Conservation (phyloP, 2,797 vertebrate species). For the Oryzias sinensis region DNA sequence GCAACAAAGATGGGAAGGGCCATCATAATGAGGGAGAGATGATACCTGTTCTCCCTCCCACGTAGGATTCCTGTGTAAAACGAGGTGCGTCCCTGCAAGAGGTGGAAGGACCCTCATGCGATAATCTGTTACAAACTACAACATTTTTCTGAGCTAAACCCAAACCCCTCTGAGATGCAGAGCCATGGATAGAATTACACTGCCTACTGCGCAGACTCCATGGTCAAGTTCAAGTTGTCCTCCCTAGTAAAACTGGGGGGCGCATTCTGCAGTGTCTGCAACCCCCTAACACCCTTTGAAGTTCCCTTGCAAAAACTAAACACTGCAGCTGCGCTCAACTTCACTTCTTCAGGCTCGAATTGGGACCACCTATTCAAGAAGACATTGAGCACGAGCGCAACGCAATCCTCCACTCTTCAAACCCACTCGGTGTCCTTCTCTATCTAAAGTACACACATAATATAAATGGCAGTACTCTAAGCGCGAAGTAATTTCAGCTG, state of each 20-base stretch:
- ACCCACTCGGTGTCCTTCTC: constrained; percentile 41
- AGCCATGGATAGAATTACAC: constrained; percentile 51
- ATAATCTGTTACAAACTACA: constrained; percentile 1
- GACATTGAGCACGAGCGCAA: too few relatives aligned
- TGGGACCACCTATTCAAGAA: neutral
- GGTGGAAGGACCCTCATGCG: constrained; percentile 1
- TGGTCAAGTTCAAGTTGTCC: constrained; percentile 82
- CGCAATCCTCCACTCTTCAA: constrained; percentile 13
- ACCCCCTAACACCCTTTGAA: constrained; percentile 56
- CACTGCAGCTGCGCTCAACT: constrained; percentile 15
- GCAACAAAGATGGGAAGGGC: constrained; percentile 59
- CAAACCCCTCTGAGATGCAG: constrained; percentile 25
- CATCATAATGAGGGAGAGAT: constrained; percentile 40
- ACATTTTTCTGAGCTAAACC: constrained; percentile 15
- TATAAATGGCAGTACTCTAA: constrained; percentile 72
- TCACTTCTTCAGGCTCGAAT: constrained; percentile 21
- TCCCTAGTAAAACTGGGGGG: constrained; percentile 71
- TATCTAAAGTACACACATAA: constrained; percentile 70
- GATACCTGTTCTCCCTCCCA: constrained; percentile 9
- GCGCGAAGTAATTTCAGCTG: constrained; percentile 50
- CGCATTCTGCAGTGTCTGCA: constrained; percentile 67
- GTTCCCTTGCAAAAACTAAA: constrained; percentile 41
- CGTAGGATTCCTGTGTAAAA: constrained; percentile 25
- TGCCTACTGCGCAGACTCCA: constrained; percentile 66
- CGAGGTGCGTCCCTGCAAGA: constrained; percentile 8